These are phyloP conservation scores for Athalia circularis DNA, from an alignment of 2,888 invertebrate species.

Conservation along the genomic window DNA sequence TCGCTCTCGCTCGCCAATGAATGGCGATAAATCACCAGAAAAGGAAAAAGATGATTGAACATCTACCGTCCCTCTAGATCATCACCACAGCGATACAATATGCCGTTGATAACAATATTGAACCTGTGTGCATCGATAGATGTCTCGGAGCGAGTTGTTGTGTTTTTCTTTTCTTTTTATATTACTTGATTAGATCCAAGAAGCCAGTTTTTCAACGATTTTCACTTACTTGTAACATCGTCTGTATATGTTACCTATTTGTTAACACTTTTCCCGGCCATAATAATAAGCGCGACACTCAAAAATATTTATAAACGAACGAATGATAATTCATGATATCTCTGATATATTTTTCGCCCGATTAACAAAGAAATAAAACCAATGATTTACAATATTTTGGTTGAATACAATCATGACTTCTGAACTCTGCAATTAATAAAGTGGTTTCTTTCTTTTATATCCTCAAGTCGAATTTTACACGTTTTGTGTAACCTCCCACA, in stretches of 20 bases:
- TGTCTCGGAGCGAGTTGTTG: slow-evolving; percentile 35
- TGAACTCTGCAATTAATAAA: not conserved
- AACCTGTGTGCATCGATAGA: slow-evolving; percentile 27
- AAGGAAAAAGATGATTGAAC: slow-evolving; percentile 68
- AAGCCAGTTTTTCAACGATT: slow-evolving; percentile 54
- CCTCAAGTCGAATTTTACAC: slow-evolving; percentile 59
- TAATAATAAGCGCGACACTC: not conserved
- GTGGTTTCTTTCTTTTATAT: slow-evolving; percentile 57
- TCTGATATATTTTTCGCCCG: too few relatives aligned
- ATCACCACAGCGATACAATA: slow-evolving; percentile 32
- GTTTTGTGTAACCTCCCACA: slow-evolving; percentile 61
- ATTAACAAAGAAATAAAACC: too few relatives aligned
- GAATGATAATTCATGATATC: not conserved
- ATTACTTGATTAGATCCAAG: slow-evolving; percentile 59
- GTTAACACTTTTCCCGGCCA: slow-evolving; percentile 9
- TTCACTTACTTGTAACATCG: slow-evolving; percentile 40
- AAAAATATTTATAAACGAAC: not conserved
- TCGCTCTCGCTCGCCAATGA: slow-evolving; percentile 72
- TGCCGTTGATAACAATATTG: slow-evolving; percentile 25
- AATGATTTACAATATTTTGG: too few relatives aligned
- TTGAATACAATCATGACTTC: too few relatives aligned
- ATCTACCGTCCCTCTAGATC: slow-evolving; percentile 14
- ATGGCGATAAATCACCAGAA: slow-evolving; percentile 72
- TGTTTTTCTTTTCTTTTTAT: slow-evolving; percentile 53
- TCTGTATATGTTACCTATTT: slow-evolving; percentile 14